Base-by-base conservation (phyloP, 2,888 invertebrate genomes). In the Brenthis daphne region DNA sequence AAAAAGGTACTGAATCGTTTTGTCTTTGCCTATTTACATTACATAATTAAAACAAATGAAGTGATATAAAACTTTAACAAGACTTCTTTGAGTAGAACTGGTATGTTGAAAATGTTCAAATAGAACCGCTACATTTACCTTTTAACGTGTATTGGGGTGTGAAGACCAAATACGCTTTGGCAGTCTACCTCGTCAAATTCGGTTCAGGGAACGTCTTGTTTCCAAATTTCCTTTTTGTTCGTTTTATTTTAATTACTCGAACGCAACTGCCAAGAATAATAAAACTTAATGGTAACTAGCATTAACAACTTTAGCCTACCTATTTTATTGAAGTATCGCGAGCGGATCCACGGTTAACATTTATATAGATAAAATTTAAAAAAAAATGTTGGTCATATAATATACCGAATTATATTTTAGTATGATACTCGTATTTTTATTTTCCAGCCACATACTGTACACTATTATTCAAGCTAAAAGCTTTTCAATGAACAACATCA, bases 91-190 rank as follows among this genome's bases (percentile, higher is more conserved):
- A 57, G n/a, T 37, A n/a, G 13, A 33, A 57, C 16, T 37, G n/a
- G 47, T 33, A 37, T 56, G 16, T 29, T 57, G n/a, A 57, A 37
- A 37, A 57, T n/a, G 12, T 37, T n/a, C 37, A 11, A 13, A 57
- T 11, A 11, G 29, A 51, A 6, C 33, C 12, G 29, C 20, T 24
- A 11, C 13, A 37, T 57, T 57, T 66, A 66, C 68, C 65, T 68
- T 65, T 68, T 55, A 55, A 58, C 50, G 58, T 56, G 61, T 65
- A 54, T 16, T 55, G 37, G 64, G 55, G 71, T 66, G 71, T 71
- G 68, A 71, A 69, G 43, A 60, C 70, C 53, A 54, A 67, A 68
- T 68, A 66, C 64, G 33, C 68, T 55, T 64, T 68, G 71, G 68
- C 63, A 51, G 53, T 50, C 57, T 54, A 56, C 53, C 37, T 43